These are phyloP conservation scores for Thera britannica DNA, from an alignment of 2,888 invertebrate genomes.

Conservation along the genomic window DNA sequence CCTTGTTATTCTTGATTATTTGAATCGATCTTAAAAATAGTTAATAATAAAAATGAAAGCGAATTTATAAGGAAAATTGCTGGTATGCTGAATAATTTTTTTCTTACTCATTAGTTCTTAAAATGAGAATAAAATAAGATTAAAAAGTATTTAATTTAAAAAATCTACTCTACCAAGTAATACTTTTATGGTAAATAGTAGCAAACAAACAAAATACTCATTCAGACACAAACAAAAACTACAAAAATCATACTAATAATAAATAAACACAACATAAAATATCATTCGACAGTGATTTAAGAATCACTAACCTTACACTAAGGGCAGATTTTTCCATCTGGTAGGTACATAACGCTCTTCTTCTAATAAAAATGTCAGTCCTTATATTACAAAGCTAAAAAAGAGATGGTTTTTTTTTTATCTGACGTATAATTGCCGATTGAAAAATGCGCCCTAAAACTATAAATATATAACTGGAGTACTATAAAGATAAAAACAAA, in stretches of 20 bases:
- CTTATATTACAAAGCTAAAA: too few species aligned
- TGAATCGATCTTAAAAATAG: slow-evolving; percentile 28
- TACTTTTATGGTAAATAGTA: slow-evolving; percentile 68
- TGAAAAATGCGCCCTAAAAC: too few species aligned
- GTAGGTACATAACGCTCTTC: too few species aligned
- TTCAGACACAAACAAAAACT: not conserved
- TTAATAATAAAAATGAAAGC: slow-evolving; percentile 27
- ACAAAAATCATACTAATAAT: slow-evolving; percentile 8
- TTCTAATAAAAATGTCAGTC: too few species aligned
- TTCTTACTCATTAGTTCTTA: not conserved
- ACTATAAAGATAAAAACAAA: too few species aligned
- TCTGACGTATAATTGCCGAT: too few species aligned
- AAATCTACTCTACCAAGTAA: slow-evolving; percentile 63
- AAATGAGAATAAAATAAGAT: not conserved
- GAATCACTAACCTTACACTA: slow-evolving; percentile 27
- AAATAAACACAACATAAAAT: slow-evolving; percentile 6
- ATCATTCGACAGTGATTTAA: slow-evolving; percentile 19
- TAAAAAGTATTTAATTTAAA: not conserved
- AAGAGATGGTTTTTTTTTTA: too few species aligned
- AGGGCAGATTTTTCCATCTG: too few species aligned
- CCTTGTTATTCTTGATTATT: slow-evolving; percentile 75
- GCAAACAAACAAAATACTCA: slow-evolving; percentile 13
- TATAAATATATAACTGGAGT: too few species aligned
- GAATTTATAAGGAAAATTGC: not conserved
- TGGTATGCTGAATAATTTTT: not conserved